Evolutionary conservation across 2,888 invertebrate genomes (phyloP), one percentile per base, ranked within the genome.

Genomic region (Drosophila maculinotata): DNA sequence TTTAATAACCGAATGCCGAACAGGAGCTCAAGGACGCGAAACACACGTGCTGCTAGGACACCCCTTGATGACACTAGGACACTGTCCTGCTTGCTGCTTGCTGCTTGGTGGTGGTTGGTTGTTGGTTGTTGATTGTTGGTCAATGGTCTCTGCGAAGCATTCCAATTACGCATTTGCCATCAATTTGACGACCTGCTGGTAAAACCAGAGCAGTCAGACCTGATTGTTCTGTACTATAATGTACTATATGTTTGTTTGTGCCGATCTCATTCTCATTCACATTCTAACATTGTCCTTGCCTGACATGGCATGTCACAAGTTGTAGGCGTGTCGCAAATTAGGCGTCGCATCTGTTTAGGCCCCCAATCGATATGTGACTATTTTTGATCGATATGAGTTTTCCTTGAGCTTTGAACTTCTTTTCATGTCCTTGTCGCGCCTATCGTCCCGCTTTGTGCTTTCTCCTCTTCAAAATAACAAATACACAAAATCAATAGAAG

Each of bases 391-490:
- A 73, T 73, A 62, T 56, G 76, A 56, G 57, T 64, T 80, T 77
- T 84, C 78, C 81, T 87, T 71, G 78, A 81, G 87, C 59, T 71
- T 60, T 78, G 82, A 79, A 87, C 71, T 85, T 81, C 69, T 65
- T 85, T 35, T 15, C 28, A 39, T 68, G 87, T 84, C 85, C 85
- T 81, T 87, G 85, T 36, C 23, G 52, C n/a, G 67, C 73, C 53
- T 58, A 58, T 77, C 77, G 67, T 67, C 66, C 66, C n/a, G 5
- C 35, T 28, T 38, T 58, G 28, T 44, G 1, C 10, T 15, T 7
- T 25, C 15, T n/a, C 30, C 30, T 39, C 56, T 49, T 44, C 44
- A 48, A 41, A 58, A n/a, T 30, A 1, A 26, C 23, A 33, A 38
- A 30, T 15, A 9, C 20, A 17, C 14, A 20, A 49, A 59, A 68